phyloP scores from a whole-genome alignment of 2,797 vertebrate species.

The Lacerta bilineata region DNA sequence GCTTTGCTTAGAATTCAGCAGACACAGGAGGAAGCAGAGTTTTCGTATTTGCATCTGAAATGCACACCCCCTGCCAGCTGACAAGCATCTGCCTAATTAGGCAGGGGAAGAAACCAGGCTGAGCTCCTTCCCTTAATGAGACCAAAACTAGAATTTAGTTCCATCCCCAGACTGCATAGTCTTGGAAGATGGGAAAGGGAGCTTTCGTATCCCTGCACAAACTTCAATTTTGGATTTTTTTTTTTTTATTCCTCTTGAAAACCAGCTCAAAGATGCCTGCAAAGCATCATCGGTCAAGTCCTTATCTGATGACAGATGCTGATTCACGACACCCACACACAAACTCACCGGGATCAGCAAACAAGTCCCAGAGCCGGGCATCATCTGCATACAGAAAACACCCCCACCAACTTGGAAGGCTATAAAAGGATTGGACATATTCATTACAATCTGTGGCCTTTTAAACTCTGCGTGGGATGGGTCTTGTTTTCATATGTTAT shows the following conservation, averaged over 20 bases:
- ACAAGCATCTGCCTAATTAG: constrained; percentile 4
- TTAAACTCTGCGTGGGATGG: too few relatives aligned
- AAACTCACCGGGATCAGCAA: too few relatives aligned
- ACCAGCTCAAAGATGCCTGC: neutral
- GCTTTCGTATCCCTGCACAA: neutral
- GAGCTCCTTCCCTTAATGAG: neutral
- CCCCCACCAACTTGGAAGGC: too few relatives aligned
- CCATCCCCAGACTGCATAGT: neutral
- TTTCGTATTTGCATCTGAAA: constrained; percentile 9
- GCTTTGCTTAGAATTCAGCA: neutral
- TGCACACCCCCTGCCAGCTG: neutral
- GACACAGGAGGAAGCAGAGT: neutral
- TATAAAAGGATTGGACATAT: too few relatives aligned
- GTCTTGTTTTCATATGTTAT: too few relatives aligned
- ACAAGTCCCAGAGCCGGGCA: too few relatives aligned
- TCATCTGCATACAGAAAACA: too few relatives aligned
- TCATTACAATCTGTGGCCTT: too few relatives aligned
- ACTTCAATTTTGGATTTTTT: neutral
- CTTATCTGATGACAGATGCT: neutral
- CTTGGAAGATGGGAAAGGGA: too few relatives aligned
- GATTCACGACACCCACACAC: neutral
- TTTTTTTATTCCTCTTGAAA: neutral
- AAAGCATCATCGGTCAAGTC: neutral
- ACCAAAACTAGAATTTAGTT: neutral
- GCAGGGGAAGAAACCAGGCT: neutral